phyloP scores from a whole-genome alignment of 2,113 vertebrate genomes.

The Pyrgilauda ruficollis region DNA sequence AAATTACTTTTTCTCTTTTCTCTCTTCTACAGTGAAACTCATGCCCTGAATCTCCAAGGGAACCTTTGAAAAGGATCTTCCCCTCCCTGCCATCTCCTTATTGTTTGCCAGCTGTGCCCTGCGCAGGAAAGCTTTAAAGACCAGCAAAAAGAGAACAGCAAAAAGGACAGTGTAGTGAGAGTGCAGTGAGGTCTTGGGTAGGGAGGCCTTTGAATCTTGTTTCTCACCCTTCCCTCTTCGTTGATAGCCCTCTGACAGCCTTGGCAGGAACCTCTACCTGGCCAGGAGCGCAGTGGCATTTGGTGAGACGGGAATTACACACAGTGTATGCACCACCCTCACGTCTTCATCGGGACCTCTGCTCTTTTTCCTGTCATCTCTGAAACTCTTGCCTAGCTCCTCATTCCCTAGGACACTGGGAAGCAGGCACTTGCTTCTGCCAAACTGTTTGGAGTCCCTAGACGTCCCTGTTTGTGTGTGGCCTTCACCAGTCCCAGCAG shows the following conservation, averaged over 20 bases:
- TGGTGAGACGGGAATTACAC: background rate
- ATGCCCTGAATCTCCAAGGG: conserved; percentile 53
- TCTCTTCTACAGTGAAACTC: conserved; percentile 50
- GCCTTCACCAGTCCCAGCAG: background rate
- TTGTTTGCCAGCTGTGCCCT: conserved; percentile 46
- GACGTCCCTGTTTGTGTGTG: background rate
- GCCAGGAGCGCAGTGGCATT: background rate
- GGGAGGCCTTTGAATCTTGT: background rate
- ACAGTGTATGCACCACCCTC: background rate
- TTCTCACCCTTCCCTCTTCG: background rate
- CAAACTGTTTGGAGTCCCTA: background rate
- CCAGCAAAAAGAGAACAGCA: background rate
- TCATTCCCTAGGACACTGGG: background rate
- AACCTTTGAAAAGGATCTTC: conserved; percentile 46
- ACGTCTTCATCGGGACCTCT: background rate
- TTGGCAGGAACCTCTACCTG: background rate
- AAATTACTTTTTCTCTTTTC: conserved; percentile 42
- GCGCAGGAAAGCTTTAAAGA: background rate
- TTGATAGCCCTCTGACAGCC: background rate
- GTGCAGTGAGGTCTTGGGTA: background rate
- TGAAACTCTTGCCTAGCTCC: background rate
- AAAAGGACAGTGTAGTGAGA: background rate
- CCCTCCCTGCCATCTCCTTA: background rate
- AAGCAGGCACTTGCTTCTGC: background rate
- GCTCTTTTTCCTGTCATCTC: background rate